A percentile compares a stretch with the other conserved stretches of the same genome.
These are phyloP conservation scores for Pharmacophagus antenor DNA, from an alignment of 2,888 invertebrate genomes.

Conservation along the genomic window DNA sequence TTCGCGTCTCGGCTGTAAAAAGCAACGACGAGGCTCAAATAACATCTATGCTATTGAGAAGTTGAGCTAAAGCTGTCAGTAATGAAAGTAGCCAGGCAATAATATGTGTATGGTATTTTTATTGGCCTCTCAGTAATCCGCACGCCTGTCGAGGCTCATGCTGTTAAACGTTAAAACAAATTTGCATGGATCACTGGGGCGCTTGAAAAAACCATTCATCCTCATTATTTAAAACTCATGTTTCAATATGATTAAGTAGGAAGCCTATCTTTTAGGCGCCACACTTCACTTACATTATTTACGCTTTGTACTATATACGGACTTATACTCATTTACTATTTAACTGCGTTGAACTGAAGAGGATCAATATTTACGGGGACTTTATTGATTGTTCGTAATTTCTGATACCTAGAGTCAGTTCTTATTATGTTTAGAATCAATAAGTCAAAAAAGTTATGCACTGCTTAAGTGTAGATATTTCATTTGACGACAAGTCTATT, in stretches of 20 bases:
- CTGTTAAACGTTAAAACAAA: conserved; percentile 57
- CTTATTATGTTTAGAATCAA: no score
- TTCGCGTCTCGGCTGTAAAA: conserved; percentile 44
- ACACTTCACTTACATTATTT: conserved; percentile 66
- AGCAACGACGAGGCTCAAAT: conserved; percentile 38
- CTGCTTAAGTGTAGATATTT: no score
- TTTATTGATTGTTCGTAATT: background rate
- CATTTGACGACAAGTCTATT: no score
- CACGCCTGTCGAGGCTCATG: conserved; percentile 53
- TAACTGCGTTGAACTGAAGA: background rate
- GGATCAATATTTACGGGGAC: background rate
- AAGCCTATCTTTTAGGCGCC: conserved; percentile 62
- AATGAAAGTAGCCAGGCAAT: conserved; percentile 49
- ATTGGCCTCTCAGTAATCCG: conserved; percentile 59
- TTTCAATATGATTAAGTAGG: conserved; percentile 55
- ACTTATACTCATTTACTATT: conserved; percentile 51
- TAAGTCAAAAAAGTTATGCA: no score
- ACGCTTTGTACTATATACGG: conserved; percentile 53
- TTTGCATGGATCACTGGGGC: conserved; percentile 61
- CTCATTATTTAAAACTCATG: conserved; percentile 59
- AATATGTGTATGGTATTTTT: conserved; percentile 50
- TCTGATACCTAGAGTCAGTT: background rate
- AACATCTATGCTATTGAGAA: conserved; percentile 50
- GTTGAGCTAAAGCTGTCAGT: conserved; percentile 46
- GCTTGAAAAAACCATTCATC: conserved; percentile 45